These are phyloP conservation scores for Forpus xanthops DNA, from an alignment of 2,797 vertebrate genomes.

Conservation along the genomic window DNA sequence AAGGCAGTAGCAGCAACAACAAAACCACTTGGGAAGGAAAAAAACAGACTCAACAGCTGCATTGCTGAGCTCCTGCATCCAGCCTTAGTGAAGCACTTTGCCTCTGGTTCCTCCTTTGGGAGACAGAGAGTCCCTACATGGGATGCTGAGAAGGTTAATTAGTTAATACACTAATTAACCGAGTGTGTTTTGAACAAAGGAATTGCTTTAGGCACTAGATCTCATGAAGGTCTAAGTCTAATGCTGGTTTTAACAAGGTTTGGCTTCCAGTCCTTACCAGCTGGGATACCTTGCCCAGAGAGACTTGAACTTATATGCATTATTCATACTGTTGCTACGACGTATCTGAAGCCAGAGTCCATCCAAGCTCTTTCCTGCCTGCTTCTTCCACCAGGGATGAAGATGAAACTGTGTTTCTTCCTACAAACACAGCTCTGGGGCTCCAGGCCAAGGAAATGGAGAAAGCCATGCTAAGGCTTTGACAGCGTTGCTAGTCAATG, in stretches of 20 bases:
- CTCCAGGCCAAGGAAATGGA: neutral
- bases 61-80: neutral
- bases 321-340: neutral
- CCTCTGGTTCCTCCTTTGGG: conserved; percentile 24
- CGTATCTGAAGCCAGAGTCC: neutral
- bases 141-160: conserved; percentile 41
- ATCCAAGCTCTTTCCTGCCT: neutral
- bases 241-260: neutral
- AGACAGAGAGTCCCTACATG: conserved; percentile 21
- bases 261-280: neutral
- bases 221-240: neutral
- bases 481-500: fast-evolving
- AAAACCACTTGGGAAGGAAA: neutral
- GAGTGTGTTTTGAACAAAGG: neutral
- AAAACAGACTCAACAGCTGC: neutral
- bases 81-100: neutral
- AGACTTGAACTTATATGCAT: neutral
- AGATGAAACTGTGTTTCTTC: neutral
- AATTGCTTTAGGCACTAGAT: neutral
- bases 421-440: neutral
- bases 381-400: neutral
- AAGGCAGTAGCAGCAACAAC: neutral
- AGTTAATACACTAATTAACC: conserved; percentile 41
- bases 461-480: neutral
- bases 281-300: neutral